Percentiles rank a stretch among this genome's conserved stretches.
phyloP scores from a whole-genome alignment of 2,113 vertebrate genomes.

The Otis tarda region DNA sequence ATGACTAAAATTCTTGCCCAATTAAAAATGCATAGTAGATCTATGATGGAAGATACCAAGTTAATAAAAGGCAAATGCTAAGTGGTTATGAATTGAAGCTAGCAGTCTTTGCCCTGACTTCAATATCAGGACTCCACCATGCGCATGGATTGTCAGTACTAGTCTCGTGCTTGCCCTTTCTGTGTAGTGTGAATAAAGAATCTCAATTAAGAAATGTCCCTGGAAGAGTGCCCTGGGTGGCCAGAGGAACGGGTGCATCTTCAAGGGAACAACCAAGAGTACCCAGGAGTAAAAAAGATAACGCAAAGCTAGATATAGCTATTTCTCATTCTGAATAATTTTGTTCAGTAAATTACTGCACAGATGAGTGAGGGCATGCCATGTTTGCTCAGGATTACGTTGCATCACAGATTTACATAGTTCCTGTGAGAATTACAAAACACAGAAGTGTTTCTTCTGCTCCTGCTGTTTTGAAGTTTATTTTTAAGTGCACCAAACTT shows the following conservation, averaged over 20 bases:
- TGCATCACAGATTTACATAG: background rate
- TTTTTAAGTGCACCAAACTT: background rate
- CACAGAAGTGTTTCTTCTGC: background rate
- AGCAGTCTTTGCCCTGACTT: rapidly evolving
- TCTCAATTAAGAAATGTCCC: background rate
- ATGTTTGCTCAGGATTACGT: background rate
- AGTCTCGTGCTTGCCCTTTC: background rate
- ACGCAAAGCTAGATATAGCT: rapidly evolving
- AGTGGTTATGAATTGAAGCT: background rate
- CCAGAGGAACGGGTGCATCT: rapidly evolving
- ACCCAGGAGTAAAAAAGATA: too few relatives aligned
- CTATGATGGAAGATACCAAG: background rate
- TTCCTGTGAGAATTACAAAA: background rate
- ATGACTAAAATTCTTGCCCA: background rate
- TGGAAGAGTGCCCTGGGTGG: too few relatives aligned
- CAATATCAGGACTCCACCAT: background rate
- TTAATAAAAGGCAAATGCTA: rapidly evolving
- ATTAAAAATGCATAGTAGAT: background rate
- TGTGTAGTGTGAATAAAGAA: background rate
- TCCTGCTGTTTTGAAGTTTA: background rate
- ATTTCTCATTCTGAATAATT: background rate
- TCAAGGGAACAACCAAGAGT: background rate
- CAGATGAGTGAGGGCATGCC: background rate
- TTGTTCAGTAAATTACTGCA: background rate
- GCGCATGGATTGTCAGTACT: rapidly evolving